Percentiles rank a stretch among this genome's conserved stretches.
Conservation (phyloP, 2,113 vertebrate species). For the Carassius carassius region DNA sequence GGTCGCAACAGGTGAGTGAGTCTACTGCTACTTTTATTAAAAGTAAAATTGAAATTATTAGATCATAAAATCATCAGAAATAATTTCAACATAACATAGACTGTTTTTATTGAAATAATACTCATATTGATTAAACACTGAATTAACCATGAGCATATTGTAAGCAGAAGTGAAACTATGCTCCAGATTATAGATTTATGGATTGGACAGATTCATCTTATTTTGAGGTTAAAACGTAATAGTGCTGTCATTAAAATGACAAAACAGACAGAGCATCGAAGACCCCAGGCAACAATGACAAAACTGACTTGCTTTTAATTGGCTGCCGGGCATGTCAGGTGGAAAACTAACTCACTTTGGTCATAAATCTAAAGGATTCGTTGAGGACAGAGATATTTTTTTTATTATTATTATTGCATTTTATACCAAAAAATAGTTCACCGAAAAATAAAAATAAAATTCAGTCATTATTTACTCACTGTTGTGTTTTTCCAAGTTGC, state of each 20-base stretch:
- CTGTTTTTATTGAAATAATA: too few species aligned
- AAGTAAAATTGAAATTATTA: neutral
- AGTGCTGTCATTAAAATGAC: neutral
- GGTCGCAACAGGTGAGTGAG: neutral
- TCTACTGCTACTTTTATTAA: neutral
- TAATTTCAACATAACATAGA: too few species aligned
- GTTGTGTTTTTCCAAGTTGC: neutral
- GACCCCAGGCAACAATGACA: neutral
- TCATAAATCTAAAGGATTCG: constrained; percentile 11
- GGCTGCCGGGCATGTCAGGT: neutral
- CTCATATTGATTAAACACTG: too few species aligned
- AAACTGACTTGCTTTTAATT: neutral
- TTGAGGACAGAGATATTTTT: neutral
- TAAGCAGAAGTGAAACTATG: too few species aligned
- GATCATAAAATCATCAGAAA: neutral
- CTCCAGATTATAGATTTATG: neutral
- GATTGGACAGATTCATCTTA: neutral
- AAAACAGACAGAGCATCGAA: neutral
- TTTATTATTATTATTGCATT: neutral
- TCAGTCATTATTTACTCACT: neutral
- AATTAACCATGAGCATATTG: too few species aligned
- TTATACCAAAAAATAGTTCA: constrained; percentile 1
- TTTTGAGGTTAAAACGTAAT: neutral
- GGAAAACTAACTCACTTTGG: neutral
- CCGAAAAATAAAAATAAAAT: neutral